Conservation (phyloP, 2,113 vertebrate genomes). For the Brachypodius melanocephalos region DNA sequence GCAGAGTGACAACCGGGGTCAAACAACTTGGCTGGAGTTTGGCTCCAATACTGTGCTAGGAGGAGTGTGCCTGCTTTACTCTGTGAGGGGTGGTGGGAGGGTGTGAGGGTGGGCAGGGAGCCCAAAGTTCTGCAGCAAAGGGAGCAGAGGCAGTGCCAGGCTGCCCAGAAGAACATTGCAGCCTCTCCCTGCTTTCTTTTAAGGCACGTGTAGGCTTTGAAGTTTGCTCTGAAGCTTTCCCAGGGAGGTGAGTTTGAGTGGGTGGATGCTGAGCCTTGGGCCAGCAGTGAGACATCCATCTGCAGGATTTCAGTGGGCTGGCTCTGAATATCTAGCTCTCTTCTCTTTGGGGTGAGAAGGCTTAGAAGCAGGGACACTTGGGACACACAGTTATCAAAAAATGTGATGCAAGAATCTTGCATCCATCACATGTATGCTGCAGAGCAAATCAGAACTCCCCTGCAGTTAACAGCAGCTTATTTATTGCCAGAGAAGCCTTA, state of each 20-base stretch:
- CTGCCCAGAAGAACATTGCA: not conserved
- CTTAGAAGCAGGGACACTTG: not conserved
- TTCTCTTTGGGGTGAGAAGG: not conserved
- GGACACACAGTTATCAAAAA: not conserved
- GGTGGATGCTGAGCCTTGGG: not conserved
- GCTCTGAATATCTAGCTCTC: not conserved
- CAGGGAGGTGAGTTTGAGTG: slow-evolving; percentile 16
- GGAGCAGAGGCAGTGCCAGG: not conserved
- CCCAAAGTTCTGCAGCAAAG: not conserved
- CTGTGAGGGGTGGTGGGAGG: not conserved
- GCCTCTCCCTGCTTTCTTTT: not conserved
- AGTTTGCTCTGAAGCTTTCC: not conserved
- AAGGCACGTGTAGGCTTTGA: not conserved
- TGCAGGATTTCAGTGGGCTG: not conserved
- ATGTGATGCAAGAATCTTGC: not conserved
- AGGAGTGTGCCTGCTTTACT: not conserved
- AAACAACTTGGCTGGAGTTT: not conserved
- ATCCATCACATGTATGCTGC: not conserved
- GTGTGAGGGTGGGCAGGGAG: not conserved
- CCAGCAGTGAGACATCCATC: not conserved
- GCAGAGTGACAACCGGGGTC: not conserved
- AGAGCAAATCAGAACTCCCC: not conserved
- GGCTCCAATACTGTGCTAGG: not conserved
- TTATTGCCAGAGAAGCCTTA: not conserved
- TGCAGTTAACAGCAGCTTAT: not conserved